Evolutionary conservation across 2,797 vertebrate genomes (phyloP).

Genomic region (Uromys caudimaculatus): DNA sequence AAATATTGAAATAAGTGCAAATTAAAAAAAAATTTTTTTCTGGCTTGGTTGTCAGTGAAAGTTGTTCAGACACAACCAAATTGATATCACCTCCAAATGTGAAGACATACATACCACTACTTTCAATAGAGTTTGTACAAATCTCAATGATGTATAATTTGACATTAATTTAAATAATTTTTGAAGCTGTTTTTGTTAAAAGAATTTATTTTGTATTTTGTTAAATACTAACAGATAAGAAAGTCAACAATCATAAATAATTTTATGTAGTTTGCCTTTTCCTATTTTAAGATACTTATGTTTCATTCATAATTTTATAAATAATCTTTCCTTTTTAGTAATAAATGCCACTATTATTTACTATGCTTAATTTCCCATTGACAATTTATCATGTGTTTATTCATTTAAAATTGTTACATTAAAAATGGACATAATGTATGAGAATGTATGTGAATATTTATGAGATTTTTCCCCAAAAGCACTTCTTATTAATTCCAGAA

Average conservation of each 20-base stretch:
- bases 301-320: background rate
- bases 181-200: background rate
- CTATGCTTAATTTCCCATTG: background rate
- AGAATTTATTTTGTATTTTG: constrained; percentile 13
- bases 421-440: background rate
- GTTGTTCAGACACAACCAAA: background rate
- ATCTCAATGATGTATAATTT: background rate
- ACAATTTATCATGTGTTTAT: background rate
- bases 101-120: background rate
- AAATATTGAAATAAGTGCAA: background rate
- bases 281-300: background rate
- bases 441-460: background rate
- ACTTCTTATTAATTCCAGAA: background rate
- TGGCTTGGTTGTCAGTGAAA: constrained; percentile 32
- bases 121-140: background rate
- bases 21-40: background rate
- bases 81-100: background rate
- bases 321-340: constrained; percentile 26
- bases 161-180: constrained; percentile 1
- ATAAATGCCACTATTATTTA: background rate
- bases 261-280: background rate
- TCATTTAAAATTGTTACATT: background rate
- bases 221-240: constrained; percentile 5
- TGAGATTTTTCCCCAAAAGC: background rate
- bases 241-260: background rate